phyloP scores from a whole-genome alignment of 1,140 invertebrate genomes.

The Rhynchophorus ferrugineus region DNA sequence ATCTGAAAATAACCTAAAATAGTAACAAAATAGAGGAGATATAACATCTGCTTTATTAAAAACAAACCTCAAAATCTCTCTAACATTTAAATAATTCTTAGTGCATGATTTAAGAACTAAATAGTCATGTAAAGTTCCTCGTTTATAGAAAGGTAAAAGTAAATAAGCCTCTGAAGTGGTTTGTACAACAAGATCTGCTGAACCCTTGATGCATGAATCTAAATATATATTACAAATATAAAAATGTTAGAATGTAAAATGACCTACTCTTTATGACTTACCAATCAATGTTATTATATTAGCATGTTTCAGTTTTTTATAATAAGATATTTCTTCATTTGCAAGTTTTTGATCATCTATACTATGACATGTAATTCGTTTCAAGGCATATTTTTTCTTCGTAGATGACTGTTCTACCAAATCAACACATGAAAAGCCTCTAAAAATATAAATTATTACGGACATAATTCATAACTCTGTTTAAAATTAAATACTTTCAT shows the following conservation, averaged over 20 bases:
- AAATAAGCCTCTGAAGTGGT: constrained; percentile 67
- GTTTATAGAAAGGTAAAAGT: constrained; percentile 72
- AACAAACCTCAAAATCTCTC: constrained; percentile 44
- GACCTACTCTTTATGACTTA: constrained; percentile 37
- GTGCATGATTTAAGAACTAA: constrained; percentile 52
- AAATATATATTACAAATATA: background rate
- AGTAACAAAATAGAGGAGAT: too few relatives aligned
- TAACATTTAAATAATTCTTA: constrained; percentile 55
- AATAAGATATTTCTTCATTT: constrained; percentile 67
- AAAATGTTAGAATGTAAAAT: background rate
- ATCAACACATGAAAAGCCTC: constrained; percentile 78
- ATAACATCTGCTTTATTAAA: background rate
- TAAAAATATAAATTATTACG: constrained; percentile 43
- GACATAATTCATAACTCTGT: background rate
- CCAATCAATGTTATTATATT: constrained; percentile 67
- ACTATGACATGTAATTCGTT: constrained; percentile 74
- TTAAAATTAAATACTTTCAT: background rate
- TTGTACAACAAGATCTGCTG: constrained; percentile 59
- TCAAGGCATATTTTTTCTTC: constrained; percentile 68
- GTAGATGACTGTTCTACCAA: constrained; percentile 67
- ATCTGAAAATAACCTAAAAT: constrained; percentile 59
- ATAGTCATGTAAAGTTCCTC: constrained; percentile 68
- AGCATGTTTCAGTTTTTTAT: constrained; percentile 61
- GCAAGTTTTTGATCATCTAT: constrained; percentile 70
- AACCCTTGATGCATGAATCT: constrained; percentile 56